These are phyloP conservation scores for Sphinx pinastri DNA, from an alignment of 2,888 invertebrate genomes.

Conservation along the genomic window DNA sequence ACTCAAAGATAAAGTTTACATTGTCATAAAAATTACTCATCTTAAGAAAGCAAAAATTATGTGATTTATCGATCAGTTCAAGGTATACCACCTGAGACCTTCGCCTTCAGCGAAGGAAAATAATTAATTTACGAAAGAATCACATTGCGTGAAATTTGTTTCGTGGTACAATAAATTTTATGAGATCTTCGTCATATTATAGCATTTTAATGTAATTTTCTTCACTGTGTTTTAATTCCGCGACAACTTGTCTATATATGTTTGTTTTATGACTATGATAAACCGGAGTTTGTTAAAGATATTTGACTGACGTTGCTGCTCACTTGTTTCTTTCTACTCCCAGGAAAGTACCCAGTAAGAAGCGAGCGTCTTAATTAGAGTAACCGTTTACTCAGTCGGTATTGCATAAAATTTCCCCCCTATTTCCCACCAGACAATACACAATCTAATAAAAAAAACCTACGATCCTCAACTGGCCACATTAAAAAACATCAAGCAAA, in stretches of 20 bases:
- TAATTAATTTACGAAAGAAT: conserved; percentile 48
- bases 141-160: conserved; percentile 46
- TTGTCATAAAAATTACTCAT: conserved; percentile 6
- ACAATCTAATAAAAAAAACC: too few relatives aligned
- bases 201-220: conserved; percentile 19
- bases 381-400: too few relatives aligned
- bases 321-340: too few relatives aligned
- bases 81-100: conserved; percentile 18
- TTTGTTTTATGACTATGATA: background rate
- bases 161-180: conserved; percentile 33
- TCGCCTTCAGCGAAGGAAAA: conserved; percentile 29
- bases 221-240: background rate
- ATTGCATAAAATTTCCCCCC: too few relatives aligned
- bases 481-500: too few relatives aligned
- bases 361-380: too few relatives aligned
- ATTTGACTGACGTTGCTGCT: too few relatives aligned
- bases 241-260: background rate
- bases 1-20: too few relatives aligned
- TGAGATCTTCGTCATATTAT: conserved; percentile 26
- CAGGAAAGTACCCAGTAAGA: too few relatives aligned
- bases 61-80: conserved; percentile 24
- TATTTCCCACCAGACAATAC: too few relatives aligned
- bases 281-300: background rate
- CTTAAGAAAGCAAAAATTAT: background rate
- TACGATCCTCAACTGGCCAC: too few relatives aligned